Conservation (phyloP, 2,113 vertebrate genomes). For the Sisor rabdophorus region DNA sequence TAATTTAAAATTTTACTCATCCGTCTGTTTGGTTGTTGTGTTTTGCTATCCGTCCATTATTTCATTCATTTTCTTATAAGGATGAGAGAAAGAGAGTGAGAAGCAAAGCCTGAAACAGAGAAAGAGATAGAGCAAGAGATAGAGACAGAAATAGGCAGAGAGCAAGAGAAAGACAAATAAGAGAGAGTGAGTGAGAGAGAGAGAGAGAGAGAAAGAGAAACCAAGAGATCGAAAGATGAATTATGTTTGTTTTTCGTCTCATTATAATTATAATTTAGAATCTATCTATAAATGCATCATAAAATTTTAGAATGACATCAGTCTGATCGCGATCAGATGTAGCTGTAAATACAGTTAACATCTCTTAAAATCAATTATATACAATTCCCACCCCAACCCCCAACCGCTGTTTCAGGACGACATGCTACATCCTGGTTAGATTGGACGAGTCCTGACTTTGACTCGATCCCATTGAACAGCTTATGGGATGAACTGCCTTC, state of each 20-base stretch:
- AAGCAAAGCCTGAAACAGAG: background rate
- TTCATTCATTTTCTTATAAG: conserved; percentile 20
- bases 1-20: background rate
- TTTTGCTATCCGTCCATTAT: conserved; percentile 1
- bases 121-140: background rate
- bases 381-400: too few species aligned
- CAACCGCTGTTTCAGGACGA: too few species aligned
- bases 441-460: too few species aligned
- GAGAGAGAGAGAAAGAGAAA: too few species aligned
- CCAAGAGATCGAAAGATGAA: background rate
- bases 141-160: background rate
- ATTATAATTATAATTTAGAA: background rate
- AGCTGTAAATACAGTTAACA: background rate
- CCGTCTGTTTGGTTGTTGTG: background rate
- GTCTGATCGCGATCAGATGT: background rate
- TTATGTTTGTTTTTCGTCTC: too few species aligned
- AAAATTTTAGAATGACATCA: too few species aligned
- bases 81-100: background rate
- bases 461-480: too few species aligned
- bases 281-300: background rate
- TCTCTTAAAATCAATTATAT: too few species aligned
- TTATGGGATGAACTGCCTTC: too few species aligned
- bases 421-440: too few species aligned
- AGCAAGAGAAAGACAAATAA: background rate
- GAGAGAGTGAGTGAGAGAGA: background rate